Percentiles rank a stretch among this genome's conserved stretches.
Conservation (phyloP, 1,140 invertebrate species). For the Parasteatoda tepidariorum region DNA sequence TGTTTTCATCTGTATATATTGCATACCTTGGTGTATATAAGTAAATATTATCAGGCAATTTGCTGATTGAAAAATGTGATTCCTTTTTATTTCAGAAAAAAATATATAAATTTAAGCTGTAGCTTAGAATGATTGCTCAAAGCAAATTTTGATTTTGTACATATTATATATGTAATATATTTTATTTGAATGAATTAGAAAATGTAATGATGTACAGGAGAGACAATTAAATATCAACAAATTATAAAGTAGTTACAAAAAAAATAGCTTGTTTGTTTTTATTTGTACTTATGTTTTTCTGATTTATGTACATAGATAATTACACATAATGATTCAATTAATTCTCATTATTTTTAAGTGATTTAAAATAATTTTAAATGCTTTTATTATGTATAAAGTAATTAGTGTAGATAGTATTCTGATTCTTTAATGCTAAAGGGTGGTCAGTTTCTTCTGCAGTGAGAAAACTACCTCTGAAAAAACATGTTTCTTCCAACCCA, state of each 20-base stretch:
- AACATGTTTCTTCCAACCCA: no score
- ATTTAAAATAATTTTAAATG: background rate
- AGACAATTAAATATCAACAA: conserved; percentile 26
- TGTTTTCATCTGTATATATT: conserved; percentile 47
- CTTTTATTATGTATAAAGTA: no score
- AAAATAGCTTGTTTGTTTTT: background rate
- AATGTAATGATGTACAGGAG: conserved; percentile 40
- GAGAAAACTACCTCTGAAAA: no score
- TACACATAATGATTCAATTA: no score
- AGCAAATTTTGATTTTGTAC: conserved; percentile 50
- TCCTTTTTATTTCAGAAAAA: conserved; percentile 7
- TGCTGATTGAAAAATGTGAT: conserved; percentile 7
- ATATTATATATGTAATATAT: conserved; percentile 46
- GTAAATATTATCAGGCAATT: background rate
- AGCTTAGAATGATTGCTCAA: conserved; percentile 46
- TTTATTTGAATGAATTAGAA: conserved; percentile 37
- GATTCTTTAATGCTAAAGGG: no score
- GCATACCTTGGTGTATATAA: conserved; percentile 18
- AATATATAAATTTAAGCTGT: background rate
- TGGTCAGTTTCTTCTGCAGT: no score
- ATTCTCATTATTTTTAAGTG: background rate
- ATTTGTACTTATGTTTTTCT: background rate
- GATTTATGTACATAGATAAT: no score
- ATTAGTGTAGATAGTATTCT: no score
- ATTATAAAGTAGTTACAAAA: conserved; percentile 26